Base-by-base conservation (phyloP, 2,888 invertebrate species). In the Hipparchia semele region DNA sequence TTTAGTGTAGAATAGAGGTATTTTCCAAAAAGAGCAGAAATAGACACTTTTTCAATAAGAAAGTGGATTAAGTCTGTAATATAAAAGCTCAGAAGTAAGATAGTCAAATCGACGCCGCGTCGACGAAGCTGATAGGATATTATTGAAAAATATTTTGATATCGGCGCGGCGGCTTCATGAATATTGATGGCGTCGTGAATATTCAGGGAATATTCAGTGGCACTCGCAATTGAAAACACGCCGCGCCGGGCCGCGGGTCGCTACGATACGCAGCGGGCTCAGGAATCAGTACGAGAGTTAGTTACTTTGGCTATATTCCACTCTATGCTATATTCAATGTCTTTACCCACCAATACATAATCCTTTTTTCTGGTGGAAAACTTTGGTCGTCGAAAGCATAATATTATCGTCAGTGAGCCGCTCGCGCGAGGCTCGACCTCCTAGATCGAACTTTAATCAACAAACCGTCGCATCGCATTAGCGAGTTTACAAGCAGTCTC, bases 141-240 rank as follows among this genome's bases (percentile, higher is more conserved):
- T 79, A 80, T 79, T 80, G 79, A 79, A 80, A 79, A 79, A 80
- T 80, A 76, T 80, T 79, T 79, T 79, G 77, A 77, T 78, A 76
- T 76, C 56, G 72, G 72, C 72, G 76, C 77, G 72, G 77, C 74
- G 79, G 78, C 82, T 82, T 86, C 88, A 89, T 90, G 88, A 90
- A 90, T 90, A 90, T 90, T 90, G 87, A 90, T 89, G 83, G 76
- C 80, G 78, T 83, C 84, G 84, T 90, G 89, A 90, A 90, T 60
- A 60, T 33, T 65, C 8, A 13, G 23, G 8, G 13, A 9, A 65
- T 65, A 58, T 58, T 60, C 59, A 60, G 59, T 6, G 59, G 82
- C 80, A 86, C 85, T 84, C 82, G 85, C 86, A 83, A 89, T 89
- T 90, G 90, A 88, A 58, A 58, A 56, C 46, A 68, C 72, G 71